Base-by-base conservation (phyloP, 2,888 invertebrate species). In the Phyto melanocephala region DNA sequence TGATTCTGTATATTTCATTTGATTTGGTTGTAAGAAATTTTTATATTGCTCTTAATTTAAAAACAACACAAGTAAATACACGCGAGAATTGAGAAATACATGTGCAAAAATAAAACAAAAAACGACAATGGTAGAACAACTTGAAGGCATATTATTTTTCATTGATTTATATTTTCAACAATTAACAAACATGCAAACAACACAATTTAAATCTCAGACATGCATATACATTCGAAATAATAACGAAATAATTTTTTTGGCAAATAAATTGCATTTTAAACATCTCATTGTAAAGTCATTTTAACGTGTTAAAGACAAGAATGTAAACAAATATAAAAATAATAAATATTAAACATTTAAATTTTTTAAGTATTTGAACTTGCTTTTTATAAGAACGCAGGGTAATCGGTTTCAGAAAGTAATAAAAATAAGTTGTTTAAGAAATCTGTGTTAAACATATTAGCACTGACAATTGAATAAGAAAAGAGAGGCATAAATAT, bases 171-270 rank as follows among this genome's bases (percentile, higher is more conserved):
- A 70, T 56, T 80, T 68, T 62, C 54, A 74, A 80, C 33, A 76
- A 67, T 45, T 15, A 65, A 13, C 24, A 20, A 77, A 72, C 76
- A 77, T 81, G 81, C 81, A 71, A 81, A 62, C n/a, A n/a, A n/a
- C 17, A 40, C 54, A 76, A 81, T 81, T 71, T 71, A 71, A 71
- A 71, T 20, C 76, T 15, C 40, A 70, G 56, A 65, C 37, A 50
- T 58, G 33, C n/a, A n/a, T n/a, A n/a, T n/a, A n/a, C n/a, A n/a
- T n/a, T n/a, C n/a, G n/a, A n/a, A n/a, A n/a, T 22, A 42, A 52
- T 68, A 68, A 77, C 68, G 24, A 35, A 65, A 33, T 37, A 68
- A 62, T 58, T 40, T 75, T 65, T 24, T 72, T 47, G 37, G 40
- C 47, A 42, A 74, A 71, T 50, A 50, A n/a, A n/a, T 24, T 47